Percentiles rank a stretch among this genome's conserved stretches.
Evolutionary conservation across 2,888 invertebrate genomes (phyloP).

Genomic region (Patella ulyssiponensis): DNA sequence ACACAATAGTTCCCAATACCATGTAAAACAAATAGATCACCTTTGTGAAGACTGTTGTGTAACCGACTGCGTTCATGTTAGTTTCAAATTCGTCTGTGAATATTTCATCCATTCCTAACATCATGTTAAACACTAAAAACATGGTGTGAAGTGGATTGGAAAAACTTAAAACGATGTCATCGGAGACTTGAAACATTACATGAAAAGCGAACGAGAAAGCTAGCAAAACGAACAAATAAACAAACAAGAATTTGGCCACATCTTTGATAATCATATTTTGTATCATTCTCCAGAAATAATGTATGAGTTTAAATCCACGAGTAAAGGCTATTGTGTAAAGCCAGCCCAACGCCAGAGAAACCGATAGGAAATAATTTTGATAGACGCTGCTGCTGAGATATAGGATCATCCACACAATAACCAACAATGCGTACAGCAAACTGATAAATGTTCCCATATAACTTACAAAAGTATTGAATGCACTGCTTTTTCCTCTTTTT

Average conservation of each 20-base stretch:
- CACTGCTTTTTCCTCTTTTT: not conserved
- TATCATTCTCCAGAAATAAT: slow-evolving; percentile 68
- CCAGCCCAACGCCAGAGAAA: slow-evolving; percentile 67
- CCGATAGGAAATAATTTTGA: slow-evolving; percentile 63
- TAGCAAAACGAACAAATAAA: slow-evolving; percentile 66
- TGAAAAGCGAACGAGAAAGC: slow-evolving; percentile 68
- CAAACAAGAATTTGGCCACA: slow-evolving; percentile 62
- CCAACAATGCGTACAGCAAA: slow-evolving; percentile 49
- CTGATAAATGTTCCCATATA: slow-evolving; percentile 36
- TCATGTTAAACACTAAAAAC: slow-evolving; percentile 66
- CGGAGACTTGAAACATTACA: slow-evolving; percentile 57
- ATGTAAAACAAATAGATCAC: slow-evolving; percentile 65
- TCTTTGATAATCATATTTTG: slow-evolving; percentile 67
- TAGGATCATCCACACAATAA: slow-evolving; percentile 60
- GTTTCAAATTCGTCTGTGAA: slow-evolving; percentile 52
- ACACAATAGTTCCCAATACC: slow-evolving; percentile 58
- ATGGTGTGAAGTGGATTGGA: slow-evolving; percentile 55
- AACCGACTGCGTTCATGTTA: slow-evolving; percentile 45
- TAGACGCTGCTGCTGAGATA: slow-evolving; percentile 41
- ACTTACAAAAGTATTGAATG: slow-evolving; percentile 23
- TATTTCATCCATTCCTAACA: slow-evolving; percentile 67
- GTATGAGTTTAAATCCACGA: slow-evolving; percentile 64
- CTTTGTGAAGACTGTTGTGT: slow-evolving; percentile 48
- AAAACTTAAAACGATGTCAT: slow-evolving; percentile 44
- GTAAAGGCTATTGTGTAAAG: slow-evolving; percentile 66